phyloP scores from a whole-genome alignment of 2,888 invertebrate species.

The Bruchidius siliquastri region DNA sequence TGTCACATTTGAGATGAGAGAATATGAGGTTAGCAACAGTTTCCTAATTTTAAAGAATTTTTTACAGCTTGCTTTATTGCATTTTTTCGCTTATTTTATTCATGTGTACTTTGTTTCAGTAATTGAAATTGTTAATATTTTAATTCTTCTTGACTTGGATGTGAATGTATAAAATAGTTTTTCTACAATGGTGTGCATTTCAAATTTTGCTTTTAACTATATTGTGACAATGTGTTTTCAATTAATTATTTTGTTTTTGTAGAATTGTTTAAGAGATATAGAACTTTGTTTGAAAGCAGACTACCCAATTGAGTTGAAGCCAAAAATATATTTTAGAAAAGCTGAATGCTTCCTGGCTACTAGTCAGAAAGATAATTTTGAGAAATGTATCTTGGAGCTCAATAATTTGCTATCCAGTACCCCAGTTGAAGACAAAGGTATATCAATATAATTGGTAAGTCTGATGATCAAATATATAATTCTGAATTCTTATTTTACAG shows the following conservation, averaged over 20 bases:
- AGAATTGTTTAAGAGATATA: slow-evolving; percentile 64
- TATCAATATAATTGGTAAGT: neutral
- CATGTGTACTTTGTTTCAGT: too few relatives aligned
- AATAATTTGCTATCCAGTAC: slow-evolving; percentile 26
- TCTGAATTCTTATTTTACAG: slow-evolving; percentile 20
- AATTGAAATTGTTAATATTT: too few relatives aligned
- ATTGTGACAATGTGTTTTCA: too few relatives aligned
- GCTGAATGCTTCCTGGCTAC: slow-evolving; percentile 61
- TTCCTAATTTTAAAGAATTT: neutral
- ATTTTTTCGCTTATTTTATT: too few relatives aligned
- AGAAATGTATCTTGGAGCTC: slow-evolving; percentile 31
- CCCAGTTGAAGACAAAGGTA: slow-evolving; percentile 32
- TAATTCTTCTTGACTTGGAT: too few relatives aligned
- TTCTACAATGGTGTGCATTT: too few relatives aligned
- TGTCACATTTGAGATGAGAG: slow-evolving; percentile 55
- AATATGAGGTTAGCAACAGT: slow-evolving; percentile 52
- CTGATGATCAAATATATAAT: neutral
- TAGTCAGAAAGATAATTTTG: slow-evolving; percentile 30
- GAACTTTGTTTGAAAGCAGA: slow-evolving; percentile 55
- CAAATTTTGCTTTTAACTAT: too few relatives aligned
- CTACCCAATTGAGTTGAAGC: slow-evolving; percentile 58
- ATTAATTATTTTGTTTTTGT: slow-evolving; percentile 23
- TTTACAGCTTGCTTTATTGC: too few relatives aligned
- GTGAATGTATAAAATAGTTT: too few relatives aligned
- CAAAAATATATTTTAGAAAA: slow-evolving; percentile 63